Evolutionary conservation across 2,888 invertebrate genomes (phyloP).

Genomic region (Blastobasis lacticolella): DNA sequence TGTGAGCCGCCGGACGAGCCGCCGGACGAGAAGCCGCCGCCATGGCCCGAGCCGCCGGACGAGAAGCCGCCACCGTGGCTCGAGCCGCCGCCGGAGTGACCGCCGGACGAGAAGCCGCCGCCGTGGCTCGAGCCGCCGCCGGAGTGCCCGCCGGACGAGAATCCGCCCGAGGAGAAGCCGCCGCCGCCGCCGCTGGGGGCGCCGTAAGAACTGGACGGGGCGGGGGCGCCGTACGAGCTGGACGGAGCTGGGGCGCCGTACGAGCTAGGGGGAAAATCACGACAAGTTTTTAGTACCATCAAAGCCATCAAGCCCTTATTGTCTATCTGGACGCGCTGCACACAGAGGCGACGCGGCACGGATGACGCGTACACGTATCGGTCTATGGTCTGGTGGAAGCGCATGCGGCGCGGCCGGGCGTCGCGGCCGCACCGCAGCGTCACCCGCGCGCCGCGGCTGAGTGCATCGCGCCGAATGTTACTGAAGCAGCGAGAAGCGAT

Average conservation of each 20-base stretch:
- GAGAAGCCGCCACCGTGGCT: conserved; percentile 3
- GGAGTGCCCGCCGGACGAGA: conserved; percentile 12
- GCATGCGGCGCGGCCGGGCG: conserved; percentile 2
- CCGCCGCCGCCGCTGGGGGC: conserved; percentile 29
- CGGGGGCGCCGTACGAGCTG: conserved; percentile 55
- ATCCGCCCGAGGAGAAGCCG: conserved; percentile 13
- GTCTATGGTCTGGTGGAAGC: no score
- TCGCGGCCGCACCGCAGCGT: conserved; percentile 19
- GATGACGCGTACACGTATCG: no score
- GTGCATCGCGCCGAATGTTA: no score
- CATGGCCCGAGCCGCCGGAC: conserved; percentile 21
- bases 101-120: conserved; percentile 26
- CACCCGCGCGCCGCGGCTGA: neutral
- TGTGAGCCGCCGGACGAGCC: conserved; percentile 31
- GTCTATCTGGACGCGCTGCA: no score
- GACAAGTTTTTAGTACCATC: no score
- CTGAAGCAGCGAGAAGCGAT: no score
- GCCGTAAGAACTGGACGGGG: conserved; percentile 36
- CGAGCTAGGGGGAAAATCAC: conserved; percentile 18
- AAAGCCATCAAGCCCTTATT: no score
- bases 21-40: conserved; percentile 25
- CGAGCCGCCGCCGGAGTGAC: conserved; percentile 25
- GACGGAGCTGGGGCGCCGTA: conserved; percentile 30
- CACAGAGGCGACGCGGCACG: no score
- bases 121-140: conserved; percentile 16